A percentile compares a stretch with the other conserved stretches of the same genome.
phyloP scores from a whole-genome alignment of 2,113 vertebrate genomes.

The Apeltes quadracus region DNA sequence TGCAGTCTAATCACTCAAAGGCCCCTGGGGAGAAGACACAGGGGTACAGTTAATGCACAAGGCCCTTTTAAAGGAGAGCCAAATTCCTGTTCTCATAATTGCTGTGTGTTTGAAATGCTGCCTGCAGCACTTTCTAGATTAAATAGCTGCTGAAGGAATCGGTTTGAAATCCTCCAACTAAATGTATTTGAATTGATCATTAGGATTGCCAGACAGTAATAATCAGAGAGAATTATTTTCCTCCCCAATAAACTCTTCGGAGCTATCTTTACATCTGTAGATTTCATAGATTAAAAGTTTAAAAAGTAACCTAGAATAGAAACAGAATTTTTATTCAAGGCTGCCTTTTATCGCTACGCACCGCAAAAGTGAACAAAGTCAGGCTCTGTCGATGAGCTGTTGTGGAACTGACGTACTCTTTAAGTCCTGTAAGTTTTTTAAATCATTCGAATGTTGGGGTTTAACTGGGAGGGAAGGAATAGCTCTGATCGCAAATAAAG shows the following conservation, averaged over 20 bases:
- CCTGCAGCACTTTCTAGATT: conserved; percentile 63
- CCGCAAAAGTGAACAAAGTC: conserved; percentile 68
- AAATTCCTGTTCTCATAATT: conserved; percentile 70
- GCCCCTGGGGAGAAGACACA: conserved; percentile 83
- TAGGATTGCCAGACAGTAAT: conserved; percentile 34
- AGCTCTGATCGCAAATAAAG: conserved; percentile 20
- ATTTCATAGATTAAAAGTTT: not conserved
- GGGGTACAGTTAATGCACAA: conserved; percentile 70
- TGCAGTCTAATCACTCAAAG: conserved; percentile 78
- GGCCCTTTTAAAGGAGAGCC: conserved; percentile 63
- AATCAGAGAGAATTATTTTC: conserved; percentile 17
- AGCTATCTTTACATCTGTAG: not conserved
- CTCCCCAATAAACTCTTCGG: conserved; percentile 1
- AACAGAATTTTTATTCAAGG: conserved; percentile 48
- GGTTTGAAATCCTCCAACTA: conserved; percentile 43
- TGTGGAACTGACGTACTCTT: conserved; percentile 53
- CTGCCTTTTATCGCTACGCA: conserved; percentile 70
- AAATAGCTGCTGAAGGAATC: conserved; percentile 59
- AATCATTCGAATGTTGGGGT: conserved; percentile 35
- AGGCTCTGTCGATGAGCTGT: conserved; percentile 69
- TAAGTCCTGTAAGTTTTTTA: conserved; percentile 47
- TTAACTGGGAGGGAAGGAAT: conserved; percentile 41
- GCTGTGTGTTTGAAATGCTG: conserved; percentile 60
- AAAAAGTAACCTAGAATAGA: conserved; percentile 5
- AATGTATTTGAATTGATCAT: conserved; percentile 59